Conservation (phyloP, 2,797 vertebrate species). For the Dicrostonyx torquatus region DNA sequence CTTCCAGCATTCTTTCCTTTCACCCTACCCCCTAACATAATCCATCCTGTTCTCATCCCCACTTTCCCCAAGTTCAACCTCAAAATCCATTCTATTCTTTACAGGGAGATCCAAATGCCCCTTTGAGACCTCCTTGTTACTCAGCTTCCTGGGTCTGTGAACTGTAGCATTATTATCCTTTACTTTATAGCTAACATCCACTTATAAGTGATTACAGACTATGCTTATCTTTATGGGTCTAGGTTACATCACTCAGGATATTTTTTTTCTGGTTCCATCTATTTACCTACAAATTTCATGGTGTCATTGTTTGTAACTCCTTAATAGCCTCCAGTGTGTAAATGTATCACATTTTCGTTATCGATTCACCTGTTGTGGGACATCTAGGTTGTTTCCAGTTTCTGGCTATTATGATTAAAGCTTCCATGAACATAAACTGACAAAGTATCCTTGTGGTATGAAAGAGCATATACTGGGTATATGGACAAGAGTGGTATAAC, state of each 20-base stretch:
- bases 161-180: neutral
- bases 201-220: neutral
- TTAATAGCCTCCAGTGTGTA: neutral
- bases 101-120: neutral
- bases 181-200: neutral
- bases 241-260: neutral
- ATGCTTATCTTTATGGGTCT: neutral
- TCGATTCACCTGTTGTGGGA: neutral
- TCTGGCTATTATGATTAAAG: neutral
- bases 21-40: neutral
- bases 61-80: neutral
- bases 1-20: neutral
- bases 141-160: neutral
- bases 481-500: neutral
- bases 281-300: neutral
- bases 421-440: neutral
- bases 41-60: neutral
- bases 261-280: neutral
- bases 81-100: neutral
- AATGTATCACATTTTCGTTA: neutral
- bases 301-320: neutral
- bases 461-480: neutral
- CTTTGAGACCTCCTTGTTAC: neutral
- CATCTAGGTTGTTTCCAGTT: neutral
- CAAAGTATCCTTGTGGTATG: neutral